Percentiles rank a stretch among this genome's conserved stretches.
Evolutionary conservation across 2,888 invertebrate genomes (phyloP).

Genomic region (Athalia rosae): DNA sequence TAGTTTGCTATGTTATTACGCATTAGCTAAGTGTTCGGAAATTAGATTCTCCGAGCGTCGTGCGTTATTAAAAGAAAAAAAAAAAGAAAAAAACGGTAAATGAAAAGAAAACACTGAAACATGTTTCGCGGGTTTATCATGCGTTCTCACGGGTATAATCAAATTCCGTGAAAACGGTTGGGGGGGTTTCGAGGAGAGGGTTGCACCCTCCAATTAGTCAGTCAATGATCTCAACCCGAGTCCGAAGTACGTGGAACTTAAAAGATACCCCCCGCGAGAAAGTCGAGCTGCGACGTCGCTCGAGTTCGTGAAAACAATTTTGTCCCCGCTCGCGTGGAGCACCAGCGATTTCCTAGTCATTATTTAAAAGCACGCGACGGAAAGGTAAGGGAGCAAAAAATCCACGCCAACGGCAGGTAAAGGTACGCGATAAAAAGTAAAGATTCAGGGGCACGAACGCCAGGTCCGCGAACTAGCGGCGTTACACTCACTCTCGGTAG

Average conservation of each 20-base stretch:
- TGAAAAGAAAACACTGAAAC: not conserved
- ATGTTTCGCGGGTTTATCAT: conserved; percentile 9
- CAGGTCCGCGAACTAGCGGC: not conserved
- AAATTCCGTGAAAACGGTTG: conserved; percentile 21
- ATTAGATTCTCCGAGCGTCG: too few relatives aligned
- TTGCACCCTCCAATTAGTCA: conserved; percentile 56
- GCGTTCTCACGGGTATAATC: conserved; percentile 7
- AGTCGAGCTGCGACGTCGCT: too few relatives aligned
- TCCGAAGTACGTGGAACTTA: too few relatives aligned
- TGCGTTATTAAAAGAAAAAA: not conserved
- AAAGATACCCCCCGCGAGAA: not conserved
- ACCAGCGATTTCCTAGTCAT: too few relatives aligned
- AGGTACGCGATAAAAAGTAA: not conserved
- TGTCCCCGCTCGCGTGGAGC: too few relatives aligned
- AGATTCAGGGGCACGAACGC: not conserved
- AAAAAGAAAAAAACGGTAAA: not conserved
- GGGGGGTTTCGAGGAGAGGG: conserved; percentile 31
- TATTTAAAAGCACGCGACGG: too few relatives aligned
- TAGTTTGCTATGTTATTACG: too few relatives aligned
- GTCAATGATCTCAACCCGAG: too few relatives aligned
- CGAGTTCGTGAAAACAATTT: too few relatives aligned
- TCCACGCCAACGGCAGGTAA: too few relatives aligned
- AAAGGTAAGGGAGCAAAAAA: too few relatives aligned
- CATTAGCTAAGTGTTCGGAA: too few relatives aligned
- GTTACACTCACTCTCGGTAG: conserved; percentile 5